Conservation (phyloP, 2,888 invertebrate genomes). For the Orchestes rusci region DNA sequence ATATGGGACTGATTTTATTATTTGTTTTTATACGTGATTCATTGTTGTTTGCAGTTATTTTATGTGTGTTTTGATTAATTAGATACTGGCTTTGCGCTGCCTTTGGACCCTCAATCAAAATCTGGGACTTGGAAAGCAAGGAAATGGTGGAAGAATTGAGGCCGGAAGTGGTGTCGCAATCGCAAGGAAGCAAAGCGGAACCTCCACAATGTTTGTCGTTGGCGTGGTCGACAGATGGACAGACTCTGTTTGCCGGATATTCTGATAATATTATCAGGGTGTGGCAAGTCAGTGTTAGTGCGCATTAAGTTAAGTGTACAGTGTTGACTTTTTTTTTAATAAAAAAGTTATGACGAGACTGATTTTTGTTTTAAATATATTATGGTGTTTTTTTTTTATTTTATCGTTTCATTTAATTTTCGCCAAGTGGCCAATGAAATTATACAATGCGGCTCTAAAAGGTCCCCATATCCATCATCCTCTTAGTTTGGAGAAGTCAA, state of each 20-base stretch:
- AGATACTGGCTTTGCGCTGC: slow-evolving; percentile 98
- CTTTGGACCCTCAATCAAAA: slow-evolving; percentile 95
- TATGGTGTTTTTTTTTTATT: no score
- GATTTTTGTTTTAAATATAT: no score
- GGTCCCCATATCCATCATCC: no score
- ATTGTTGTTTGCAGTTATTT: no score
- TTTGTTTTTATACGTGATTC: no score
- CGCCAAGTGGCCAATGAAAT: no score
- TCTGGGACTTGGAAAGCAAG: slow-evolving; percentile 99
- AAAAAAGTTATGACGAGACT: no score
- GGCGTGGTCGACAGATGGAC: slow-evolving; percentile 99
- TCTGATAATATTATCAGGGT: slow-evolving; percentile 97
- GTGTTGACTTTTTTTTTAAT: no score
- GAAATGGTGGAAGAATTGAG: slow-evolving; percentile 97
- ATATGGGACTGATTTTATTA: slow-evolving; percentile 43
- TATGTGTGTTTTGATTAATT: no score
- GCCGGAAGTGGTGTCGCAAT: slow-evolving; percentile 82
- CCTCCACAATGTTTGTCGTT: slow-evolving; percentile 94
- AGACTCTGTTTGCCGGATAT: slow-evolving; percentile 97
- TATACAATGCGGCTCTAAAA: no score
- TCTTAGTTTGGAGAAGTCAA: no score
- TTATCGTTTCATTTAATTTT: no score
- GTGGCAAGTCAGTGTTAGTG: slow-evolving; percentile 93
- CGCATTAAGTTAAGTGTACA: slow-evolving; percentile 46
- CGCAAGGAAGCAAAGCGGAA: slow-evolving; percentile 61